Base-by-base conservation (phyloP, 2,113 vertebrate genomes). In the Bos javanicus region DNA sequence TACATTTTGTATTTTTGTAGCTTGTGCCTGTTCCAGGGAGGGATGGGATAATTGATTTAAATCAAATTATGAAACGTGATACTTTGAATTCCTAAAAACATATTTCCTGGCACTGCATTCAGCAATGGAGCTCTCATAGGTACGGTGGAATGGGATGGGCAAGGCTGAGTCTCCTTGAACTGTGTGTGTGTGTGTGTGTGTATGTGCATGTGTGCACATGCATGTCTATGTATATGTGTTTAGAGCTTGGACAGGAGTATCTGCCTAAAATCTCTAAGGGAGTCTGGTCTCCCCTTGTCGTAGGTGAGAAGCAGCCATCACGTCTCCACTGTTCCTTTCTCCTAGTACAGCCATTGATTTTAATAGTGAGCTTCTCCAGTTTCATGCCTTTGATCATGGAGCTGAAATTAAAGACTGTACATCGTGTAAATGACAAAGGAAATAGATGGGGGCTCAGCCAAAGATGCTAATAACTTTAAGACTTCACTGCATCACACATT, bases 21-120 rank as follows among this genome's bases (percentile, higher is more conserved):
- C 98, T 99, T 99, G 98, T 99, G 98, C 95, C 98, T 98, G 98
- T 99, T 99, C 98, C 99, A 98, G 98, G 97, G 98, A 99, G 98
- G 98, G 98, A 98, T 98, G 98, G 98, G 98, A 99, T 99, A 99
- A 99, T 99, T 99, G 99, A 99, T 99, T 99, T 99, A 99, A 99
- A 99, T 99, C 98, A 98, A 99, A 99, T 99, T 98, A 99, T 99
- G 98, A 99, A 99, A 99, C 64, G 88, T 98, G 99, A 98, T 99
- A 99, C 98, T 98, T 98, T 98, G 98, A 98, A 98, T 99, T 98
- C 97, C 98, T 98, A 98, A 98, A 98, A 98, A 98, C 97, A 97
- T 95, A 87, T 97, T 98, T 98, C 98, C 98, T 98, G 98, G 98
- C 98, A 98, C 97, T 98, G 95, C 92, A 46, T 98, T 98, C 94